Evolutionary conservation across 2,888 invertebrate genomes (phyloP).

Genomic region (Andrena hattorfiana): DNA sequence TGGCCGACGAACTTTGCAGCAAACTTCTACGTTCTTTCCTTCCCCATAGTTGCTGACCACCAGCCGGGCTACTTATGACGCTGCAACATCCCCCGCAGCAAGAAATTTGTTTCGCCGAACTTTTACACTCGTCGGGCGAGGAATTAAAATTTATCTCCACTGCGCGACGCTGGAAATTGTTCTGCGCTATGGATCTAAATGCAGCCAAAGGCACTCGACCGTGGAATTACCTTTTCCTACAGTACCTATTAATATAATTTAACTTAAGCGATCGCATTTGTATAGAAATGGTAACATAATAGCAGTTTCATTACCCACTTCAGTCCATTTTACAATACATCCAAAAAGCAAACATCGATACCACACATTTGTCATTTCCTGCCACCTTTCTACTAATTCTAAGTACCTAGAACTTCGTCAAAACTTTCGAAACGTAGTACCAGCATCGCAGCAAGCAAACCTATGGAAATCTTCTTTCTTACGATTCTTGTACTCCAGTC

Average conservation of each 20-base stretch:
- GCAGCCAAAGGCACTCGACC: not conserved
- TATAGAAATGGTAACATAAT: not conserved
- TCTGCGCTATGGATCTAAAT: not conserved
- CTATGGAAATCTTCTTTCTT: too few relatives aligned
- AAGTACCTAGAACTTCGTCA: too few relatives aligned
- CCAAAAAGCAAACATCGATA: too few relatives aligned
- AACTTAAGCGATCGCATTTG: not conserved
- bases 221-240: not conserved
- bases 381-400: too few relatives aligned
- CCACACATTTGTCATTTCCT: too few relatives aligned
- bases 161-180: constrained; percentile 6
- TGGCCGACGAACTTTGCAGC: constrained; percentile 52
- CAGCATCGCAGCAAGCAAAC: too few relatives aligned
- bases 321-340: too few relatives aligned
- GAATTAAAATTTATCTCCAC: not conserved
- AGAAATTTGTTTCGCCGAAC: constrained; percentile 49
- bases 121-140: constrained; percentile 24
- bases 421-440: too few relatives aligned
- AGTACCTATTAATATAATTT: not conserved
- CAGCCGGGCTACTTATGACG: constrained; percentile 55
- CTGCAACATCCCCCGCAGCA: constrained; percentile 36
- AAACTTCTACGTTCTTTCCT: constrained; percentile 60
- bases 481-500: not conserved
- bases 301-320: not conserved
- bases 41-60: constrained; percentile 55